A percentile compares a stretch with the other conserved stretches of the same genome.
Evolutionary conservation across 2,113 vertebrate species (phyloP).

Genomic region (Cavia porcellus): DNA sequence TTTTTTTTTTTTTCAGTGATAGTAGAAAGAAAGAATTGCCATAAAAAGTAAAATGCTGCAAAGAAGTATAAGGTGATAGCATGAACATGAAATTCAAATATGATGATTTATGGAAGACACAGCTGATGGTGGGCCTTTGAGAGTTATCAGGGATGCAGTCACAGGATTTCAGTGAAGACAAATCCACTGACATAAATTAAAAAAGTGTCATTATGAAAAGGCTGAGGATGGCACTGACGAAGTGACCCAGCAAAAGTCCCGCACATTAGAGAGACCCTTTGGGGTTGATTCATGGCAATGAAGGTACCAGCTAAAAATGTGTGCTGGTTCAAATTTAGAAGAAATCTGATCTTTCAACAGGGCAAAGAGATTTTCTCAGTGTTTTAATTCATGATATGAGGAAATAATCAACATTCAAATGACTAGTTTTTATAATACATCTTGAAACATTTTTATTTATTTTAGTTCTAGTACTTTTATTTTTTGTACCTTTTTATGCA

Average conservation of each 20-base stretch:
- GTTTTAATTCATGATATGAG: background rate
- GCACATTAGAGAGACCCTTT: background rate
- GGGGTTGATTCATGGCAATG: background rate
- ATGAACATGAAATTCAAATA: background rate
- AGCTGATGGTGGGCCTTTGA: background rate
- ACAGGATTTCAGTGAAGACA: background rate
- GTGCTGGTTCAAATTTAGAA: background rate
- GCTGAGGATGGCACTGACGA: background rate
- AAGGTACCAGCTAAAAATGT: background rate
- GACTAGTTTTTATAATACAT: background rate
- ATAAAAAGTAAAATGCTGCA: background rate
- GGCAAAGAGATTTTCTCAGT: background rate
- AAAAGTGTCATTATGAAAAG: background rate
- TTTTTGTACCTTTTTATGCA: background rate
- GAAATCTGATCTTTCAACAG: background rate
- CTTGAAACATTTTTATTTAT: background rate
- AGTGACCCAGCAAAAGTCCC: background rate
- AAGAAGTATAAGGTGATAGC: background rate
- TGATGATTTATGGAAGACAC: background rate
- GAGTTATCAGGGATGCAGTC: background rate
- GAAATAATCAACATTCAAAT: background rate
- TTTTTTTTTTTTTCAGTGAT: background rate
- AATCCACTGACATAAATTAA: background rate
- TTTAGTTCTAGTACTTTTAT: background rate
- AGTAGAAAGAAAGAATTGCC: background rate